phyloP scores from a whole-genome alignment of 2,797 vertebrate genomes.

The Ara ararauna region DNA sequence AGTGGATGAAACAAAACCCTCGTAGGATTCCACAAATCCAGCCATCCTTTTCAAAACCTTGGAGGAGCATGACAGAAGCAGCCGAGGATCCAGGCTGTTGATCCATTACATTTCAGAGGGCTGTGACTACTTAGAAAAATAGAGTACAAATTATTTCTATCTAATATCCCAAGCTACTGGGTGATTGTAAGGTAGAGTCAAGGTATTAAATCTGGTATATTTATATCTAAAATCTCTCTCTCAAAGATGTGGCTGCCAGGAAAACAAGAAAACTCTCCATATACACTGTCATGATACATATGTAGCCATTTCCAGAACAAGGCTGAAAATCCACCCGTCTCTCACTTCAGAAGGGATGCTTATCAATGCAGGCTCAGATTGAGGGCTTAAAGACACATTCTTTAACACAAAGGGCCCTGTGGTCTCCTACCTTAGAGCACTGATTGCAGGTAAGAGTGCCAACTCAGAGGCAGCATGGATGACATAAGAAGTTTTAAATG shows the following conservation, averaged over 20 bases:
- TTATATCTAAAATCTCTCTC: neutral
- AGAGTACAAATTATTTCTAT: neutral
- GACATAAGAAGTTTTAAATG: neutral
- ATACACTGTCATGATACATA: too few relatives aligned
- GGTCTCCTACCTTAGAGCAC: neutral
- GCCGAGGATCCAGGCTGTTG: neutral
- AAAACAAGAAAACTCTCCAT: neutral
- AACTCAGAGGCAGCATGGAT: neutral
- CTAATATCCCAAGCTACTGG: neutral
- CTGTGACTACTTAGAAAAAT: neutral
- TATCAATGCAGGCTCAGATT: neutral
- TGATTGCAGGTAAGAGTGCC: neutral
- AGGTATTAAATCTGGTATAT: neutral
- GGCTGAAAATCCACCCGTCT: neutral
- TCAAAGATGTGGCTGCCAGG: neutral
- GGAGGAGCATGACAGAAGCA: neutral
- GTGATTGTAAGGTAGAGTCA: neutral
- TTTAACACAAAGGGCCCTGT: rapidly evolving
- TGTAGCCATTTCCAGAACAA: neutral
- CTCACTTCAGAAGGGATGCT: neutral
- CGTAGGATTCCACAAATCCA: neutral
- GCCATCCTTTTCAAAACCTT: neutral
- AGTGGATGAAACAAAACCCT: neutral
- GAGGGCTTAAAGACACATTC: too few relatives aligned
- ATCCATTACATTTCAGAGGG: neutral